Conservation (phyloP, 2,888 invertebrate genomes). For the Quadroppia sp. region DNA sequence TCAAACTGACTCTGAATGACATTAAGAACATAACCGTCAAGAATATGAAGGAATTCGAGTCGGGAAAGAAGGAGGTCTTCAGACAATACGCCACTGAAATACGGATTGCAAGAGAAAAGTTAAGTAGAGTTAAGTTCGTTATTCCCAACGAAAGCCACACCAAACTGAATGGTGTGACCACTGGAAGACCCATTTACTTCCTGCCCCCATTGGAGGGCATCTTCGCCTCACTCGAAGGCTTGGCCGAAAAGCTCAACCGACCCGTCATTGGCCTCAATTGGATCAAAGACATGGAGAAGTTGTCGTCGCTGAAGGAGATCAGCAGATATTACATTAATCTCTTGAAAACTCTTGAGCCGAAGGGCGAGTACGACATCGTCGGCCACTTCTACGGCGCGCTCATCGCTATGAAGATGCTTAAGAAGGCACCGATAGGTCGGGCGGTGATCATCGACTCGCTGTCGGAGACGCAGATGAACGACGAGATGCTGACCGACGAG, state of each 20-base stretch:
- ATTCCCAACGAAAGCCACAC: conserved; percentile 71
- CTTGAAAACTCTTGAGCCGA: too few relatives aligned
- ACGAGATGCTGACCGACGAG: too few relatives aligned
- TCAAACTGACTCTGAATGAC: conserved; percentile 90
- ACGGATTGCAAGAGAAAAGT: conserved; percentile 40
- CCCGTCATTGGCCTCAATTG: conserved; percentile 88
- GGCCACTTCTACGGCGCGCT: too few relatives aligned
- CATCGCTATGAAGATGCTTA: too few relatives aligned
- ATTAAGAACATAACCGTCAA: conserved; percentile 78
- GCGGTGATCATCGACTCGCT: too few relatives aligned
- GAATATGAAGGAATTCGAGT: conserved; percentile 60
- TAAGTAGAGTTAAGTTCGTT: conserved; percentile 56
- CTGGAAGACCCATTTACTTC: conserved; percentile 54
- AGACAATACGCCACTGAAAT: conserved; percentile 37
- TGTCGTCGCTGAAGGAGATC: conserved; percentile 38
- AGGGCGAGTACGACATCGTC: too few relatives aligned
- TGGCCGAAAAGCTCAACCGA: conserved; percentile 68
- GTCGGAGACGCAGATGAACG: too few relatives aligned
- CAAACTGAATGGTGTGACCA: conserved; percentile 56
- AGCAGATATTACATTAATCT: conserved; percentile 39
- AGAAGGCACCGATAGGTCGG: too few relatives aligned
- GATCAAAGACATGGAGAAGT: conserved; percentile 54
- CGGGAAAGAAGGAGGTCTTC: conserved; percentile 49
- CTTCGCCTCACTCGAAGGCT: conserved; percentile 64
- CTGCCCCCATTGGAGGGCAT: conserved; percentile 87